These are phyloP conservation scores for Margarornis squamiger DNA, from an alignment of 2,797 vertebrate genomes.

Conservation along the genomic window DNA sequence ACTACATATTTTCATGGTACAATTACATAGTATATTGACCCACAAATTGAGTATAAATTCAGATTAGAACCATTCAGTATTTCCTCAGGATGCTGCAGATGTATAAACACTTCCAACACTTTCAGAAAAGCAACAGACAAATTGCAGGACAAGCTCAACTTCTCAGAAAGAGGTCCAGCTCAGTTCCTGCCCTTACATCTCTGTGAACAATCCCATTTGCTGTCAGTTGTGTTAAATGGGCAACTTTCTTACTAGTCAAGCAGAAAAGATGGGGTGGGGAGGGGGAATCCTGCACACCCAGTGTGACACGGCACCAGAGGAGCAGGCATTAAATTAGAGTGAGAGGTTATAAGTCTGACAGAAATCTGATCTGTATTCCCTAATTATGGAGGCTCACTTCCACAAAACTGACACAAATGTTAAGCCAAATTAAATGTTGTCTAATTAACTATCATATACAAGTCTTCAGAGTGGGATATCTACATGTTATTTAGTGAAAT, in stretches of 20 bases:
- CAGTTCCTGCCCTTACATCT: slow-evolving; percentile 65
- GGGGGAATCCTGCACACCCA: slow-evolving; percentile 26
- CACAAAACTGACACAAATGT: slow-evolving; percentile 75
- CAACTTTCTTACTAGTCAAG: slow-evolving; percentile 72
- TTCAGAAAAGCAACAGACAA: background rate
- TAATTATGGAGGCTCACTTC: slow-evolving; percentile 79
- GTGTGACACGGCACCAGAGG: slow-evolving; percentile 64
- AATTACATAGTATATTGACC: background rate
- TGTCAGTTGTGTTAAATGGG: slow-evolving; percentile 58
- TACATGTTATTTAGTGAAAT: slow-evolving; percentile 60
- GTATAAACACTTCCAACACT: background rate
- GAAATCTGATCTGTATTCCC: slow-evolving; percentile 76
- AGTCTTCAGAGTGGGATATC: slow-evolving; percentile 59
- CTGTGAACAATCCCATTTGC: slow-evolving; percentile 75
- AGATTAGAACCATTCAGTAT: background rate
- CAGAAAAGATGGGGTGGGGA: slow-evolving; percentile 66
- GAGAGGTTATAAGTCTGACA: slow-evolving; percentile 76
- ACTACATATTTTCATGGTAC: background rate
- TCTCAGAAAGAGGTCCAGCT: background rate
- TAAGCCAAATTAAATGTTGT: slow-evolving; percentile 79
- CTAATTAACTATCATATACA: slow-evolving; percentile 79
- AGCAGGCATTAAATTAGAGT: slow-evolving; percentile 72
- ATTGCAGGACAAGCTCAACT: background rate
- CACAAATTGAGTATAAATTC: background rate
- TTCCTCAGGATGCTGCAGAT: background rate